Base-by-base conservation (phyloP, 1,140 invertebrate species). In the Yoshiicerus persimilis region DNA sequence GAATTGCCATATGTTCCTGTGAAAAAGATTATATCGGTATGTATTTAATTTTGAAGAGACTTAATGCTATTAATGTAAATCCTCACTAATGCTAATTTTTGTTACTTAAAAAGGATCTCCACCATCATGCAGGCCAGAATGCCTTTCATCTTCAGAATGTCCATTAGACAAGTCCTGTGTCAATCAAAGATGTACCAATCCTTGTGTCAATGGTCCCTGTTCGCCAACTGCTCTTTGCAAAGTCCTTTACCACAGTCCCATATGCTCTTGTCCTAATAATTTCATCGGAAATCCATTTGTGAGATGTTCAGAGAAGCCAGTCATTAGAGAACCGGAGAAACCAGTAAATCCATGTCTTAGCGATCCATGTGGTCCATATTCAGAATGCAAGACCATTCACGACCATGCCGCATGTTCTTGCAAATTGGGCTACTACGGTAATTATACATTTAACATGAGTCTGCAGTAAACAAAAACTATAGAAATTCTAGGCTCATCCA, bases 401-500 rank as follows among this genome's bases (percentile, higher is more conserved):
- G 96, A 97, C 91, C 93, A 96, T 87, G 96, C 97, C 6, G 94
- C 95, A 5, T 97, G 96, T 91, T 95, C 94, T 77, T 97, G 97
- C 90, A 92, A 95, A 5, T 94, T 93, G 87, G 96, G 95, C 47
- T 95, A 95, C 23, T 92, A 91, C 66, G 96, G 97, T 23, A 13
- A n/a, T 96, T 90, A 91, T 62, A 88, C 89, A 39, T 39, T 39
- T 39, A 39, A 39, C 1, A 39, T 39, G 6, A 41, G 10, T 41
- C 16, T 41, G 1, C 39, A 13, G 9, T 41, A 87, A 70, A 86
- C 85, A 11, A 3, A 41, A 13, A 10, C 9, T 11, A 41, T 41
- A 41, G 16, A 41, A 10, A 41, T 41, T 11, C 1, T 41, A 11
- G 1, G 8, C 2, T 41, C 39, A 41, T 11, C n/a, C n/a, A n/a